Evolutionary conservation across 2,113 vertebrate species (phyloP), one percentile per base, ranked within the genome.

Genomic region (Chaetodon auriga): DNA sequence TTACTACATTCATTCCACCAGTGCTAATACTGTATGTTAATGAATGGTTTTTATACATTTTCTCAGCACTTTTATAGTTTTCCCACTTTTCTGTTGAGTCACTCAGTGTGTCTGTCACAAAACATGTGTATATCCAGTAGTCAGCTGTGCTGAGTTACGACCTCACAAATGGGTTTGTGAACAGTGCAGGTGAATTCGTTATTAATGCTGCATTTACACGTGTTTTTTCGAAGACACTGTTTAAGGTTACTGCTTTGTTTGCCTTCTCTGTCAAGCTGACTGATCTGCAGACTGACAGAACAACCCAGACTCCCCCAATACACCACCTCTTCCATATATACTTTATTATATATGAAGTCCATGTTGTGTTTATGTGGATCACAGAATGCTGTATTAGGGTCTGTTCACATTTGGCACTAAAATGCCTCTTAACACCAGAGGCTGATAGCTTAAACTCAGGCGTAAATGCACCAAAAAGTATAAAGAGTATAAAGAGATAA

Each of bases 41-140:
- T 23, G 3, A 41, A 61, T 55, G 35, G 61, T 74, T 30, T 58
- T 30, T 58, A 46, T 45, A 4, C 30, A 7, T 36, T 35, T 45
- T 4, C 70, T 30, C 19, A 45, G 13, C 8, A 25, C 57, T 36
- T 23, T 49, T 43, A 2, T 25, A 7, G 45, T 41, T 62, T 65
- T 21, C 13, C 6, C 13, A 41, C 19, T 12, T 4, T 64, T 9
- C 48, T 60, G 21, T 10, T 10, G 12, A 41, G 19, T 66, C 35
- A 58, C 48, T 82, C 55, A 73, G 13, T 41, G 8, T 70, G 48
- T 86, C 21, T 75, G 45, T 25, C 11, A 6, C n/a, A 57, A 58
- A 70, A 23, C 25, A 62, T 18, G 46, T 83, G 91, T 82, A 86
- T 54, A 89, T 86, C 80, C 78, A 81, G 54, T 23, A 51, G 60